phyloP scores from a whole-genome alignment of 2,888 invertebrate species.

The Acronicta psi region DNA sequence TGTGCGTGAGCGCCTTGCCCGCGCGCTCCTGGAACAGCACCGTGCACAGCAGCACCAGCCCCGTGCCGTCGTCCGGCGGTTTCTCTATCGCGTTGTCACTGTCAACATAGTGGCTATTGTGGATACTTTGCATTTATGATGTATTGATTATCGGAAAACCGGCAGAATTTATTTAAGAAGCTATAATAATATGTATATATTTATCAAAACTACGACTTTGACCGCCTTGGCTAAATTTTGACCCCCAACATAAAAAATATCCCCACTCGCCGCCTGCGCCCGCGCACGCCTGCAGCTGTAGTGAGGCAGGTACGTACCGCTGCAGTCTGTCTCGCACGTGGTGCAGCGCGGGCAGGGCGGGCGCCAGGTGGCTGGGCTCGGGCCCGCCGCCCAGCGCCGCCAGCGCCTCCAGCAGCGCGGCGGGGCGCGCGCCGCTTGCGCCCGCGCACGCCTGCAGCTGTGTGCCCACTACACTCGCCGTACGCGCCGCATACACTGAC shows the following conservation, averaged over 20 bases:
- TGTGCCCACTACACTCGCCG: conserved; percentile 67
- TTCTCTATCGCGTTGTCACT: conserved; percentile 64
- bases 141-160: no score
- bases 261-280: conserved; percentile 77
- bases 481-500: conserved; percentile 70
- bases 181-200: no score
- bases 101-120: neutral
- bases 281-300: conserved; percentile 61
- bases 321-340: conserved; percentile 51
- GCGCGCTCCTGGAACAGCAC: conserved; percentile 94
- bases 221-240: no score
- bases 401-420: conserved; percentile 76
- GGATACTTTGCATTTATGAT: no score
- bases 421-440: conserved; percentile 56
- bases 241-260: no score
- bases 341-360: conserved; percentile 64
- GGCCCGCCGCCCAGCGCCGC: conserved; percentile 73
- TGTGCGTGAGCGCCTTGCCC: conserved; percentile 90
- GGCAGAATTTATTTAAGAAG: no score
- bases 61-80: conserved; percentile 83
- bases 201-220: no score
- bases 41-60: conserved; percentile 94
- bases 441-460: conserved; percentile 61
- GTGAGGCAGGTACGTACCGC: conserved; percentile 33
- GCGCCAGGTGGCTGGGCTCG: conserved; percentile 63